These are phyloP conservation scores for Uloborus diversus DNA, from an alignment of 1,140 invertebrate species.

Conservation along the genomic window DNA sequence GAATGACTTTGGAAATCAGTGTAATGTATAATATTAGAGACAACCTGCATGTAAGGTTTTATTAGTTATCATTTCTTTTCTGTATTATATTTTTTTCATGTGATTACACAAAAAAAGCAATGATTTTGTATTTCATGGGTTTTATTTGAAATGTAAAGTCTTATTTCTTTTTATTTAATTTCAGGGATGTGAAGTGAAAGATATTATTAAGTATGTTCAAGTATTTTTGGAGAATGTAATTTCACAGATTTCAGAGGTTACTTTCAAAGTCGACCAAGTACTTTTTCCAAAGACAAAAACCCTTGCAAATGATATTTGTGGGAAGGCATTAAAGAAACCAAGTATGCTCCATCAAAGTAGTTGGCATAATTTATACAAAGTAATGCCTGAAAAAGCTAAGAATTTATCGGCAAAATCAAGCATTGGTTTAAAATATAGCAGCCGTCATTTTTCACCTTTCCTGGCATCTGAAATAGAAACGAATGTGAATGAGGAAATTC, in stretches of 20 bases:
- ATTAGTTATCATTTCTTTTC: background rate
- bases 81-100: background rate
- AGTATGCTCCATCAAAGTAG: background rate
- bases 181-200: slow-evolving; percentile 6
- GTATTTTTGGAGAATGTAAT: background rate
- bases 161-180: background rate
- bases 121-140: background rate
- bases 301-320: background rate
- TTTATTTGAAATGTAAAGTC: background rate
- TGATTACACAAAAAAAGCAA: background rate
- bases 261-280: background rate
- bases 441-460: slow-evolving; percentile 24
- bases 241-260: background rate
- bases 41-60: background rate
- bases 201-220: slow-evolving; percentile 11
- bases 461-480: background rate
- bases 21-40: background rate
- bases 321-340: background rate
- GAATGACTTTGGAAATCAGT: background rate
- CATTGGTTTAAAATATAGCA: slow-evolving; percentile 14
- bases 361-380: background rate
- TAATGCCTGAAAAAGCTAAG: background rate
- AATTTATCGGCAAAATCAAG: background rate
- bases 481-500: background rate
- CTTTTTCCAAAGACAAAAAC: background rate